Percentiles rank a stretch among this genome's conserved stretches.
Evolutionary conservation across 2,797 vertebrate species (phyloP).

Genomic region (Lophura swinhoii): DNA sequence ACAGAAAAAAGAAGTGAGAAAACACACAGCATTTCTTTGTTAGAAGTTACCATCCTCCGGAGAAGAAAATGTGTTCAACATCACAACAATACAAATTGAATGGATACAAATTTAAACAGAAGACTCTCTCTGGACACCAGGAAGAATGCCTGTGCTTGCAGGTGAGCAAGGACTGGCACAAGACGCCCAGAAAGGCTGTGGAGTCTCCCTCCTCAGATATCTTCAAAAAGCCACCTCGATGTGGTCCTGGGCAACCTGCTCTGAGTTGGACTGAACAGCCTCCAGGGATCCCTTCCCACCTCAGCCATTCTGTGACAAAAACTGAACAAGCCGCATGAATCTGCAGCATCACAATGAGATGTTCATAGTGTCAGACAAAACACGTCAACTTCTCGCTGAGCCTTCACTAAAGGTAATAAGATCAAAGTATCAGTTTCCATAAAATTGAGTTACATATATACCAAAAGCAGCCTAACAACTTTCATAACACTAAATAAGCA

Average conservation of each 20-base stretch:
- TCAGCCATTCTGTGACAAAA: slow-evolving; percentile 27
- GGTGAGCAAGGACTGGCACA: not conserved
- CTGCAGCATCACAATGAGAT: not conserved
- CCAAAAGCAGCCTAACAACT: not conserved
- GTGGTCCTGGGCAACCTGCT: not conserved
- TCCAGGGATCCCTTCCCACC: slow-evolving; percentile 51
- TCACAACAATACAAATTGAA: not conserved
- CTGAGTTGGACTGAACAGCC: not conserved
- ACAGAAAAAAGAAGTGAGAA: slow-evolving; percentile 39
- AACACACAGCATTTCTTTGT: slow-evolving; percentile 3
- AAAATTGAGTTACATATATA: not conserved
- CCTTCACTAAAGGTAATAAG: not conserved
- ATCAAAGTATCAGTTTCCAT: not conserved
- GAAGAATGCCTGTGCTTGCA: not conserved
- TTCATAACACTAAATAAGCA: not conserved
- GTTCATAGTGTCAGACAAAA: not conserved
- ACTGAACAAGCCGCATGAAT: slow-evolving; percentile 29
- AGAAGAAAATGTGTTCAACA: not conserved
- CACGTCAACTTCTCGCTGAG: not conserved
- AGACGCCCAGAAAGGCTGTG: not conserved
- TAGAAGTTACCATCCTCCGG: slow-evolving; percentile 4
- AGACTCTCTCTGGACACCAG: not conserved
- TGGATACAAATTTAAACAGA: slow-evolving; percentile 30
- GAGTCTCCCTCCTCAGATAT: not conserved
- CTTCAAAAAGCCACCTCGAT: slow-evolving; percentile 24